Evolutionary conservation across 2,888 invertebrate genomes (phyloP), one percentile per base, ranked within the genome.

Genomic region (Ectemnius cavifrons): DNA sequence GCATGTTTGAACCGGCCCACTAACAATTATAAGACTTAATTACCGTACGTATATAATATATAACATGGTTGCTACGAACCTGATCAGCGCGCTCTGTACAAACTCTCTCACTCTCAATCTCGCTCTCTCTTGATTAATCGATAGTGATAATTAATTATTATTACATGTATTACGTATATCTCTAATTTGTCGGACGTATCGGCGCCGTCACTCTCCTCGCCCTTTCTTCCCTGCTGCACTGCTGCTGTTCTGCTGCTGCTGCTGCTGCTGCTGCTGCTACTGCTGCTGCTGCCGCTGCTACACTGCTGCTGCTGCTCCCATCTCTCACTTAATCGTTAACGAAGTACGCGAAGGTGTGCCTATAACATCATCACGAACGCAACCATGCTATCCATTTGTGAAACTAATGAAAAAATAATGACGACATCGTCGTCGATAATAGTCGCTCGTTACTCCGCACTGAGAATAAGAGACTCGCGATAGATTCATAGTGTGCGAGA

Each of bases 131-230:
- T 37, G 74, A 81, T 86, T 84, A 80, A 80, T 75, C 75, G 75
- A 82, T 81, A 70, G 62, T 69, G 82, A 78, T 82, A 72, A 72
- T 73, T 71, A 73, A 71, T 80, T 75, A 74, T 71, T 71, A 75
- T 80, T 78, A 75, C 16, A 73, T 73, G 73, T 67, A 63, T 86
- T 86, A 86, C 85, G 85, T 86, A 83, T 85, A 86, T 88, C 85
- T 83, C 87, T 86, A 84, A 77, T 85, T 88, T 85, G 84, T 87
- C 84, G 87, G 88, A 88, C 88, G 88, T 87, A 87, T 88, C 84
- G 87, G 88, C 88, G 88, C 86, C 86, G 87, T 85, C 87, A 84
- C 83, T 81, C 74, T 64, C 82, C 80, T 81, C 75, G 76, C 79
- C 82, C 77, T 83, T 82, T 75, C 81, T 63, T 61, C 56, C 70